Evolutionary conservation across 2,113 vertebrate species (phyloP).

Genomic region (Scomber scombrus): DNA sequence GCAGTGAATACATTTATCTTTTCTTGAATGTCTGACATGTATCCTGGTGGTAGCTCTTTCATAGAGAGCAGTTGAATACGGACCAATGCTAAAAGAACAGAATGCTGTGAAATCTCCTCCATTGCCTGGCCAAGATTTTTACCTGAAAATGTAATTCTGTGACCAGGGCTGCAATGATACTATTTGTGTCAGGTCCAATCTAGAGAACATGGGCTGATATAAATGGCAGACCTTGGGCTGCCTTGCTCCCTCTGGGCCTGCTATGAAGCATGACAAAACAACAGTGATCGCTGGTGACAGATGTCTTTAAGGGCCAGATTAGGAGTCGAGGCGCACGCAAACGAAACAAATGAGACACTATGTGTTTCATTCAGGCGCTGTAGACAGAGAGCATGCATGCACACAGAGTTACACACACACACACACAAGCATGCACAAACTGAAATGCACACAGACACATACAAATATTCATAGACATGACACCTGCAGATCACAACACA

Average conservation of each 20-base stretch:
- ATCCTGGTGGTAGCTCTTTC: constrained; percentile 67
- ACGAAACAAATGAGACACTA: constrained; percentile 83
- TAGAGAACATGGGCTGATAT: constrained; percentile 81
- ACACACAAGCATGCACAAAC: constrained; percentile 31
- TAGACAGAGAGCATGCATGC: constrained; percentile 46
- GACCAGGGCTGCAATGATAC: constrained; percentile 79
- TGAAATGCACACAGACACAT: constrained; percentile 43
- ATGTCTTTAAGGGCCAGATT: constrained; percentile 89
- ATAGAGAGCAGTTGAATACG: constrained; percentile 67
- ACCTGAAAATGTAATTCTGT: constrained; percentile 84
- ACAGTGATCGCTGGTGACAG: constrained; percentile 87
- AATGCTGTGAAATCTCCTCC: constrained; percentile 73
- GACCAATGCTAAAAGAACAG: constrained; percentile 67
- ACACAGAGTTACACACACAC: constrained; percentile 35
- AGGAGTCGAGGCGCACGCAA: constrained; percentile 82
- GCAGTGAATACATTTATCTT: constrained; percentile 69
- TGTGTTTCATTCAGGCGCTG: constrained; percentile 71
- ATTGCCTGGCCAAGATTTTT: constrained; percentile 73
- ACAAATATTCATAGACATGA: constrained; percentile 47
- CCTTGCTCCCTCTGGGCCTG: constrained; percentile 77
- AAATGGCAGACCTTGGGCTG: constrained; percentile 85
- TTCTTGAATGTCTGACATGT: constrained; percentile 72
- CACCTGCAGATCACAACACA: constrained; percentile 65
- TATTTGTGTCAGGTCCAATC: constrained; percentile 87
- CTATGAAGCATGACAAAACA: constrained; percentile 87